A percentile compares a stretch with the other conserved stretches of the same genome.
Conservation (phyloP, 1,140 invertebrate genomes). For the Lordiphosa stackelbergi region DNA sequence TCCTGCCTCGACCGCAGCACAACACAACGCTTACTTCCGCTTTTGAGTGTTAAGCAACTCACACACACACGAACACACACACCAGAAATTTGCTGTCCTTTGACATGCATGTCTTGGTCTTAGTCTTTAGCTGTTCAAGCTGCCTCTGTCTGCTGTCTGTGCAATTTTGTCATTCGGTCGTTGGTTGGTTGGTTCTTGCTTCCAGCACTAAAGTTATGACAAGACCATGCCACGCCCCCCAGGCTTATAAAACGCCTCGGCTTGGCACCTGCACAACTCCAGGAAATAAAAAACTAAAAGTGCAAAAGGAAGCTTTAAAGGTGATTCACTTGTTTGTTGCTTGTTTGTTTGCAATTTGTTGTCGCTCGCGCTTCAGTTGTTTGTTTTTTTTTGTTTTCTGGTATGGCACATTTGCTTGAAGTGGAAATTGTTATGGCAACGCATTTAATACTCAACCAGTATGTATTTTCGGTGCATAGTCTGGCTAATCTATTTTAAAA, state of each 20-base stretch:
- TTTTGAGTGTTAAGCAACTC: conserved; percentile 69
- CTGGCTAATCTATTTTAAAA: no score
- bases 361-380: conserved; percentile 51
- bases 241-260: conserved; percentile 7
- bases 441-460: conserved; percentile 26
- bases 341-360: conserved; percentile 75
- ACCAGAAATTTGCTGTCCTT: conserved; percentile 49
- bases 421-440: conserved; percentile 58
- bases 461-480: conserved; percentile 7
- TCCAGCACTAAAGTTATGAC: conserved; percentile 43
- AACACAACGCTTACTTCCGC: conserved; percentile 68
- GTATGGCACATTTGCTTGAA: conserved; percentile 19
- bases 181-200: conserved; percentile 10
- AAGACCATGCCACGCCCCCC: conserved; percentile 24
- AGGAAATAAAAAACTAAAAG: conserved; percentile 26
- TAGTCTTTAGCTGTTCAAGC: conserved; percentile 43
- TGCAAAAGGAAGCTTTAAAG: conserved; percentile 64
- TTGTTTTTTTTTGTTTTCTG: conserved; percentile 18
- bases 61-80: conserved; percentile 20
- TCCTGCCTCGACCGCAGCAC: conserved; percentile 43
- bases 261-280: conserved; percentile 1
- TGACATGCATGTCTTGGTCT: conserved; percentile 69
- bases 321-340: conserved; percentile 72
- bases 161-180: conserved; percentile 38
- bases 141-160: conserved; percentile 11